Base-by-base conservation (phyloP, 64 coral and sea anemone species). In the Orbicella faveolata region DNA sequence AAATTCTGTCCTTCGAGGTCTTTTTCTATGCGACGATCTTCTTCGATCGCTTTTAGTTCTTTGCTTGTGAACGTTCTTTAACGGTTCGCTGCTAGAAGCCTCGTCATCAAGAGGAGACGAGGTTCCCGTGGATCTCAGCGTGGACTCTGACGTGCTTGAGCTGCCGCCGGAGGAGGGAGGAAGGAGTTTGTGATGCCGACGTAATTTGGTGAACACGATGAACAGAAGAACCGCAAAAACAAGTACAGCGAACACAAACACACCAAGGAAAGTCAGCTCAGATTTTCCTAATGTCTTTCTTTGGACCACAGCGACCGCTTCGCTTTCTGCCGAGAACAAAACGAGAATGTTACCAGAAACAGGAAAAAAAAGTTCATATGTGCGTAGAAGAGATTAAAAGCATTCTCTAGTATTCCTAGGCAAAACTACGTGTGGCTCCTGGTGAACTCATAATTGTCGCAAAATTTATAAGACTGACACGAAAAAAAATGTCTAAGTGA, bases 81-180 rank as follows among this genome's bases (percentile, higher is more conserved):
- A 88, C 35, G 95, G 92, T 72, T 97, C 88, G 73, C 75, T 94
- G 48, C 88, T 84, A 2, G 54, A 91, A 18, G 78, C 88, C 62
- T 97, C 95, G 44, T 97, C 88, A 35, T 97, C 95, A 74, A 88
- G 77, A 34, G 95, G 95, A 41, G 91, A 96, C 20, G 94, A 82
- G 5, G 95, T 93, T 23, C 91, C 88, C 33, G 83, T 63, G 34
- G 95, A 94, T 7, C 95, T 89, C 52, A 97, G 67, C 30, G 95
- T 97, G 14, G 83, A 94, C 57, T 97, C 95, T 36, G 91, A 97
- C 9, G 95, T 97, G 33, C 90, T 97, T 37, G 95, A 90, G 34
- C 95, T 94, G 7, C 92, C 89, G 92, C 78, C 74, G 80, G 84
- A 88, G 66, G 83, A 21, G 75, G 90, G 36, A 80, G 25, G 83